Evolutionary conservation across 2,113 vertebrate genomes (phyloP).

Genomic region (Trogon melanurus): DNA sequence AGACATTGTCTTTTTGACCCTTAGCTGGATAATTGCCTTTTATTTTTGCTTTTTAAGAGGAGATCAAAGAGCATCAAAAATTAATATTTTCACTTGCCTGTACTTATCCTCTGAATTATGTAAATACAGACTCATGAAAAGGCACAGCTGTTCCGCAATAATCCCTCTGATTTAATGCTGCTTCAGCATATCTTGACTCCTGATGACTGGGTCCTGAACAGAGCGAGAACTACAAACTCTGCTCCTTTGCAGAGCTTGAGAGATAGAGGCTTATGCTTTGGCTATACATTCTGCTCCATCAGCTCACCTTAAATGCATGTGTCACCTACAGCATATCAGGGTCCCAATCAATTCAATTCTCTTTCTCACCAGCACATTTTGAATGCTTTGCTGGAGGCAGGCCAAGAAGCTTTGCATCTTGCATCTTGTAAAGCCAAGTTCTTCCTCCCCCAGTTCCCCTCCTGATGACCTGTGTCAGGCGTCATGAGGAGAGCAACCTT

Average conservation of each 20-base stretch:
- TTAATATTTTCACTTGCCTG: not conserved
- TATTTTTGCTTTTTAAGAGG: not conserved
- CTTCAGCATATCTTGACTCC: not conserved
- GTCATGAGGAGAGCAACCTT: not conserved
- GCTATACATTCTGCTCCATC: not conserved
- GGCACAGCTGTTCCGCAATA: not conserved
- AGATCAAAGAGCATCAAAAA: constrained; percentile 24
- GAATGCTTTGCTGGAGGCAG: not conserved
- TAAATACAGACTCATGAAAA: constrained; percentile 6
- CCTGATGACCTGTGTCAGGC: not conserved
- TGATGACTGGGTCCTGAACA: not conserved
- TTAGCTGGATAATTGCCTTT: not conserved
- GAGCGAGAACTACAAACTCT: not conserved
- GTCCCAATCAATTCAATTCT: not conserved
- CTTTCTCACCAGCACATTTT: not conserved
- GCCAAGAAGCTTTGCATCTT: not conserved
- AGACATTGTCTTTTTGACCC: not conserved
- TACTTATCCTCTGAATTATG: constrained; percentile 14
- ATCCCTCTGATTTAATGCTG: constrained; percentile 14
- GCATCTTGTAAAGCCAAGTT: not conserved
- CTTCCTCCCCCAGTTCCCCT: not conserved
- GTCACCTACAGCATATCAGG: not conserved
- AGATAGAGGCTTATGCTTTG: not conserved
- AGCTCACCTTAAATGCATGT: not conserved
- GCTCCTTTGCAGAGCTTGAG: not conserved